Base-by-base conservation (phyloP, 64 coral and sea anemone genomes). In the Montipora cactus region DNA sequence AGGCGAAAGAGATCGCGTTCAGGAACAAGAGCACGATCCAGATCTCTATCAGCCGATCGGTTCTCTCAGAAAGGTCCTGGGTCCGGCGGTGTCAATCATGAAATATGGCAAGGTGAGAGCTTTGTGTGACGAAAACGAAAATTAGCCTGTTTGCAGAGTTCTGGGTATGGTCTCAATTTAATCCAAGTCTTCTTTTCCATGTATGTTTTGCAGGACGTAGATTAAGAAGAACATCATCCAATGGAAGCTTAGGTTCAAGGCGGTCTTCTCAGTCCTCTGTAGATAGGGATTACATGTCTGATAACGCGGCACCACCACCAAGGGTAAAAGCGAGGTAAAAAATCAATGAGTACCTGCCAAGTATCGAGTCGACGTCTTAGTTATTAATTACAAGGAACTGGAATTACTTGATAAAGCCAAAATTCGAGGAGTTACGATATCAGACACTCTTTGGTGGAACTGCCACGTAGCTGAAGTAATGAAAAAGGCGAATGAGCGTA, bases 231-330 rank as follows among this genome's bases (percentile, higher is more conserved):
- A 87, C 92, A 9, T 88, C 92, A 11, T 93, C 92, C 8, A 72
- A 51, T 62, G 83, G 76, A 10, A 93, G 92, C 76, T 25, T 88
- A 18, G 92, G 83, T 4, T 88, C 83, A 8, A 93, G 92, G 44
- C 92, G 84, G 15, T 93, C 92, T 21, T 93, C 92, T 6, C 92
- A 93, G 92, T 93, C 92, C 25, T 93, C 92, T 21, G 77, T 88
- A 18, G 92, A 88, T 67, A 78, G 62, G 20, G 62, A 86, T n/a
- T 67, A 83, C 59, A 48, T 72, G 82, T 86, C 82, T 71, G 82
- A 86, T 72, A 25, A 72, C 47, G 19, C 47, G 11, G 53, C 53
- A 22, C 45, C 45, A 21, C 66, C 16, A 22, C 44, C 44, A 86
- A 66, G 64, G 15, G 15, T 50, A 46, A 86, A 71, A 86, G 49